Base-by-base conservation (phyloP, 2,797 vertebrate genomes). In the Mormyrops boulengeri region DNA sequence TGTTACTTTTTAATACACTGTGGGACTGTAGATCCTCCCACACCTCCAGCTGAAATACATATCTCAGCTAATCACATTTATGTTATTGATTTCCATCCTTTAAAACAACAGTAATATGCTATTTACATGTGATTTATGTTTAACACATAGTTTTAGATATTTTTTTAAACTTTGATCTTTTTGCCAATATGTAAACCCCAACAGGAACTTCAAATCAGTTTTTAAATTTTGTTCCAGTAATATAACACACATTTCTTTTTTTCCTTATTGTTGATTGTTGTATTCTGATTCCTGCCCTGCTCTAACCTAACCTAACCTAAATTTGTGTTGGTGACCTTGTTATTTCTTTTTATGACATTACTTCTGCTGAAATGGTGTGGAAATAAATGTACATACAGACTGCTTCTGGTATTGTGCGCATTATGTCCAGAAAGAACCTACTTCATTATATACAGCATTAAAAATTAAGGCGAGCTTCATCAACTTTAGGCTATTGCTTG, bases 141-240 rank as follows among this genome's bases (percentile, higher is more conserved):
- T 86, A 91, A 89, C 19, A 90, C 44, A 66, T 47, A 86, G 41
- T 30, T 41, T 90, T 22, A 77, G 86, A 88, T 19, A 47, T 84
- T 53, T 89, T 60, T 53, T 44, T 44, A 7, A 6, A 38, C 14
- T 38, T 38, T 62, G 38, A 66, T 69, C 26, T 82, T 26, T 62
- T n/a, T 82, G 49, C 84, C 89, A 90, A 90, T 88, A 82, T 30
- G 47, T 66, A 80, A 89, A 93, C 92, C 90, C 82, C 92, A 91
- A 88, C 14, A 90, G 85, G 89, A 89, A 41, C 30, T 44, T 49
- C 53, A 80, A 34, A 93, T 93, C 89, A 89, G 88, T 90, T 92
- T 90, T 89, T 92, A 88, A 89, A 89, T 94, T 90, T 19, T 30
- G 91, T 95, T 96, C 95, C 96, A 96, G 95, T 95, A 94, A 95